Conservation (phyloP, 92 coral and sea anemone genomes). For the Nematostella vectensis region DNA sequence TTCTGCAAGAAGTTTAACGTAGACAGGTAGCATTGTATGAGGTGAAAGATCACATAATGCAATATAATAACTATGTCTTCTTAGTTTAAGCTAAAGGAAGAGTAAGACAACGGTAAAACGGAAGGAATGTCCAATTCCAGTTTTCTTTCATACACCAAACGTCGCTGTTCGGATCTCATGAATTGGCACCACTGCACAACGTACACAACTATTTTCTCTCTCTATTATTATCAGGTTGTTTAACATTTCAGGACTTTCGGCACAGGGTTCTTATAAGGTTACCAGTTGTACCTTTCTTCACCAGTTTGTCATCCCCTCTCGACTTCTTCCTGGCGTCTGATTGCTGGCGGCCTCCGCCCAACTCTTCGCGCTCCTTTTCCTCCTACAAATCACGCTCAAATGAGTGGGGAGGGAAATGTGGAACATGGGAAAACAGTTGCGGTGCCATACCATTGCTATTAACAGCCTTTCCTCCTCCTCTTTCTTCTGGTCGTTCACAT, state of each 20-base stretch:
- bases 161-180: too few relatives aligned
- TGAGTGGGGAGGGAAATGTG: neutral
- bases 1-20: too few relatives aligned
- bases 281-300: slow-evolving; percentile 44
- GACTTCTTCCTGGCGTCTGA: slow-evolving; percentile 71
- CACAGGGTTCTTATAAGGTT: neutral
- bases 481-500: slow-evolving; percentile 83
- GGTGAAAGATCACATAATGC: too few relatives aligned
- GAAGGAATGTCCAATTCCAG: too few relatives aligned
- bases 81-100: too few relatives aligned
- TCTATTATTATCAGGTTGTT: too few relatives aligned
- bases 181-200: too few relatives aligned
- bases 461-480: slow-evolving; percentile 87
- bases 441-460: slow-evolving; percentile 42
- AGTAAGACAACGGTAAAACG: too few relatives aligned
- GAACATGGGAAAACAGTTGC: neutral
- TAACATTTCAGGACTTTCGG: neutral
- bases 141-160: too few relatives aligned
- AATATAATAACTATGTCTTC: too few relatives aligned
- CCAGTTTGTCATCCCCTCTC: slow-evolving; percentile 57
- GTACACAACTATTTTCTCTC: too few relatives aligned
- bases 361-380: slow-evolving; percentile 77
- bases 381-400: slow-evolving; percentile 30
- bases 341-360: slow-evolving; percentile 67
- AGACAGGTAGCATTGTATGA: too few relatives aligned